Base-by-base conservation (phyloP, 2,797 vertebrate species). In the Neomorphus geoffroyi region DNA sequence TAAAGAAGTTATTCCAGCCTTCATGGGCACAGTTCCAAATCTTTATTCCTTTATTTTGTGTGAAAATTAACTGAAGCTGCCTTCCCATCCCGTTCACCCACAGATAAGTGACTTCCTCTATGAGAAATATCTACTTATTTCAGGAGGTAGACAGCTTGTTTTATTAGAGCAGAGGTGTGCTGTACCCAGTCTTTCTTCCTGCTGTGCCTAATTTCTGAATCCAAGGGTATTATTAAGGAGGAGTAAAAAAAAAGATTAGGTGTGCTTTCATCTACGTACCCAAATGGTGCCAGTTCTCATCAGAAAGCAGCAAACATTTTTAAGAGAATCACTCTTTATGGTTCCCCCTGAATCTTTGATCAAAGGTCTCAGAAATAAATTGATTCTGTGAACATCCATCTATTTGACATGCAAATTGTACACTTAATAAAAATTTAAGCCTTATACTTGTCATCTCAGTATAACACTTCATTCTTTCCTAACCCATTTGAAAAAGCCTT, bases 161-260 rank as follows among this genome's bases (percentile, higher is more conserved):
- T 91, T 88, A 51, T 80, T 67, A 80, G 57, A 15, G 33, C 58
- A 65, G 80, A 70, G 81, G 83, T 90, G 75, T 62, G 72, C 86
- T 79, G 72, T 58, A 32, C 64, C 54, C 72, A 75, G 69, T 69
- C 72, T 86, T 94, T 80, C 75, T 65, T 71, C 92, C 92, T 66
- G 89, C 93, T 93, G 82, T 69, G 94, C 80, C 39, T 87, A 43
- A 92, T 93, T 96, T 93, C 66, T 96, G 75, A 84, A 84, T 92
- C 72, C 80, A 82, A 91, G 73, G 93, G 33, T 87, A 48, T 93
- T 69, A 95, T 95, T 97, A 96, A 96, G 72, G 32, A 92, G 91
- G 94, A 90, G 92, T 26, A 73, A 86, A 66, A 93, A 73, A 86
- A 93, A 89, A 88, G 70, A 78, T 46, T 69, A 78, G 75, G 75